These are phyloP conservation scores for Prochilodus magdalenae DNA, from an alignment of 2,113 vertebrate species.

Conservation along the genomic window DNA sequence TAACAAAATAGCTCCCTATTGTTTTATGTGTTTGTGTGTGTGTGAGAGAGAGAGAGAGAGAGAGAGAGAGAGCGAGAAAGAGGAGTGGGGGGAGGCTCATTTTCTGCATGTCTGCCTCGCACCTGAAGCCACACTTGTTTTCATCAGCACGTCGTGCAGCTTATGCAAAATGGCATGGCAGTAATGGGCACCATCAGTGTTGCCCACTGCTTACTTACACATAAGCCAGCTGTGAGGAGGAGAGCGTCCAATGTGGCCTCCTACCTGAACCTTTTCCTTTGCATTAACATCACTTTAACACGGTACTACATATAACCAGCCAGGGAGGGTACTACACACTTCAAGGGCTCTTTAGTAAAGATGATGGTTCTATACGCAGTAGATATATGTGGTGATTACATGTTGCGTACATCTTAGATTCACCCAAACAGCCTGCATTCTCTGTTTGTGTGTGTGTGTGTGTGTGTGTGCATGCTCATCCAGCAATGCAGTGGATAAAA, in stretches of 20 bases:
- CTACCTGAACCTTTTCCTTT: conserved; percentile 60
- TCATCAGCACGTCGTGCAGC: conserved; percentile 70
- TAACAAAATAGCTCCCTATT: conserved; percentile 72
- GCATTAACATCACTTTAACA: conserved; percentile 76
- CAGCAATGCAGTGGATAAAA: too few relatives aligned
- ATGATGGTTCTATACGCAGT: too few relatives aligned
- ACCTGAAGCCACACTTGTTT: conserved; percentile 78
- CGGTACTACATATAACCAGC: neutral
- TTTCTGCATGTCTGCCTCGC: conserved; percentile 74
- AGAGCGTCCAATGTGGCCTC: conserved; percentile 71
- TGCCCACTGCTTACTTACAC: conserved; percentile 62
- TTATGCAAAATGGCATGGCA: conserved; percentile 70
- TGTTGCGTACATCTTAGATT: too few relatives aligned
- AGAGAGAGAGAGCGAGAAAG: neutral
- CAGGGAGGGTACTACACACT: too few relatives aligned
- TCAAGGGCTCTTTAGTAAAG: too few relatives aligned
- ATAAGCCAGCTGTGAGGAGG: conserved; percentile 51
- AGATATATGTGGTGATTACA: too few relatives aligned
- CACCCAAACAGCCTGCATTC: too few relatives aligned
- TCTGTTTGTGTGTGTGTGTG: too few relatives aligned
- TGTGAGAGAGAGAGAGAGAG: conserved; percentile 53
- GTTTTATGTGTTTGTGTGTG: conserved; percentile 71
- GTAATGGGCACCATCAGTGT: conserved; percentile 70
- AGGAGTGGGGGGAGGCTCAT: conserved; percentile 59
- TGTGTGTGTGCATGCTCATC: too few relatives aligned